A percentile compares a stretch with the other conserved stretches of the same genome.
These are phyloP conservation scores for Bhutanitis thaidina DNA, from an alignment of 2,888 invertebrate genomes.

Conservation along the genomic window DNA sequence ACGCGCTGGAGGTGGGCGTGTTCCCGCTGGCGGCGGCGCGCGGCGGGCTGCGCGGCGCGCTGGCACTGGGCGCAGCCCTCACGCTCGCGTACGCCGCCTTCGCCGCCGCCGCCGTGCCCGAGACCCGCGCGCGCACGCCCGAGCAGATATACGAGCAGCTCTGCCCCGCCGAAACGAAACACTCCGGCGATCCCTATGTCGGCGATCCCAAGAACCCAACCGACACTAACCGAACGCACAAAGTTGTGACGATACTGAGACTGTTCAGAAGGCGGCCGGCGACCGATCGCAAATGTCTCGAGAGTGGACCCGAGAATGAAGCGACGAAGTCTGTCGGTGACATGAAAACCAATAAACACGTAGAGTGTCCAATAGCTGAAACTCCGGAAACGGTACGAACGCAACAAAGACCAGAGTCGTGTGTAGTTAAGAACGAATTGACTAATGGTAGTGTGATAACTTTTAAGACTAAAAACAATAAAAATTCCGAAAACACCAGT, in stretches of 20 bases:
- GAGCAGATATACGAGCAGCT: constrained; percentile 41
- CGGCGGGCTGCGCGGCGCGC: constrained; percentile 32
- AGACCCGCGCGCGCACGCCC: constrained; percentile 38
- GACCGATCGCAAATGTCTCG: too few species aligned
- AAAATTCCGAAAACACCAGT: constrained; percentile 16
- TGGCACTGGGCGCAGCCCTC: constrained; percentile 39
- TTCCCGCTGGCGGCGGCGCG: constrained; percentile 39
- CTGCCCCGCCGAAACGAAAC: too few species aligned
- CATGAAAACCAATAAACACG: too few species aligned
- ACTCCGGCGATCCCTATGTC: too few species aligned
- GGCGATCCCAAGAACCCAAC: background rate
- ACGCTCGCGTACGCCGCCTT: constrained; percentile 40
- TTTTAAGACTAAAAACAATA: background rate
- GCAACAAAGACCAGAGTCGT: background rate
- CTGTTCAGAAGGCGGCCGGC: too few species aligned
- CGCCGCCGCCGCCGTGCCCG: constrained; percentile 38
- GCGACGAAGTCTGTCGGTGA: too few species aligned
- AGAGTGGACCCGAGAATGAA: too few species aligned
- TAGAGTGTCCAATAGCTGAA: too few species aligned
- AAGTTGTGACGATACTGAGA: background rate
- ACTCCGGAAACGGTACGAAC: too few species aligned
- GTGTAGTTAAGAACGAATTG: background rate
- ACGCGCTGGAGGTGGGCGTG: constrained; percentile 44
- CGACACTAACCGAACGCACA: background rate
- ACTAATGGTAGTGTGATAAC: background rate